These are phyloP conservation scores for Eretmocerus hayati DNA, from an alignment of 2,888 invertebrate genomes.

Conservation along the genomic window DNA sequence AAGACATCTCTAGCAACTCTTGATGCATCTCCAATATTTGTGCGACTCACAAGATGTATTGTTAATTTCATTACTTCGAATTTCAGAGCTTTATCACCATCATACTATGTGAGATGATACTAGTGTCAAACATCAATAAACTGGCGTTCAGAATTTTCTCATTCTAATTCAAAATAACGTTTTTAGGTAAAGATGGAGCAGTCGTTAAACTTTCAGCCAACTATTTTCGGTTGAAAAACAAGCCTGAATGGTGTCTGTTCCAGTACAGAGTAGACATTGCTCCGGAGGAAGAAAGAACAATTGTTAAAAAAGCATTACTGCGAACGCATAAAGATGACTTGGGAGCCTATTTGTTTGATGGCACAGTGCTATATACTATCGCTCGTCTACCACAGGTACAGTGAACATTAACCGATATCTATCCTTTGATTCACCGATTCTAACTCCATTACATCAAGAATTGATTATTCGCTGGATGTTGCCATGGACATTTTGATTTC, in stretches of 20 bases:
- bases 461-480: too few species aligned
- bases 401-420: not conserved
- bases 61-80: too few species aligned
- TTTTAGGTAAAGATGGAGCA: slow-evolving; percentile 6
- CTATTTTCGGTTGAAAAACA: slow-evolving; percentile 60
- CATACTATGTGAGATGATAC: too few species aligned
- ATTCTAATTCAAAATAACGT: not conserved
- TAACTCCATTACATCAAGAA: too few species aligned
- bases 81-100: too few species aligned
- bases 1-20: too few species aligned
- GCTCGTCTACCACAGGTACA: slow-evolving; percentile 46
- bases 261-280: slow-evolving; percentile 69
- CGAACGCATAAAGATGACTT: slow-evolving; percentile 51
- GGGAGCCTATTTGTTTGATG: slow-evolving; percentile 68
- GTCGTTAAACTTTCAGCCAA: slow-evolving; percentile 48
- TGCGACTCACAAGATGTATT: too few species aligned
- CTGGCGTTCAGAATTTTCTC: not conserved
- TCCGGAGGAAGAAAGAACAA: slow-evolving; percentile 63
- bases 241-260: slow-evolving; percentile 63
- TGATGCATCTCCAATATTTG: too few species aligned
- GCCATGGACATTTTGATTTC: too few species aligned
- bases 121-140: not conserved
- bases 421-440: too few species aligned
- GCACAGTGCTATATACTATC: slow-evolving; percentile 61
- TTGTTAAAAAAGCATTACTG: slow-evolving; percentile 55